Evolutionary conservation across 2,113 vertebrate genomes (phyloP).

Genomic region (Sander vitreus): DNA sequence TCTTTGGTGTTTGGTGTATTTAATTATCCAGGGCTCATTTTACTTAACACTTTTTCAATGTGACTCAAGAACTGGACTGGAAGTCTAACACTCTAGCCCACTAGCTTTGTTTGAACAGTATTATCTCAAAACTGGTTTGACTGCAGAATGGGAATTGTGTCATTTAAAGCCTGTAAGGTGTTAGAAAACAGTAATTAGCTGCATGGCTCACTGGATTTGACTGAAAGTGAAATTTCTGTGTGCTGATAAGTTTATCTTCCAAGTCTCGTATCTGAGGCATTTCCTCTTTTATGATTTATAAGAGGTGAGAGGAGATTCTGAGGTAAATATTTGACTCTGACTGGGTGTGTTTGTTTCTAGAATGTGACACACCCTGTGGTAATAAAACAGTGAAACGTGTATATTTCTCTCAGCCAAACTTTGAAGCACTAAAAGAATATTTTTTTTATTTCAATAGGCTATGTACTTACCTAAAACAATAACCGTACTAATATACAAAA

Average conservation of each 20-base stretch:
- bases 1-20: neutral
- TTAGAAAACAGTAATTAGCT: constrained; percentile 8
- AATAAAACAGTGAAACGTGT: neutral
- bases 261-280: neutral
- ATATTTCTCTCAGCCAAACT: neutral
- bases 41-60: neutral
- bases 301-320: neutral
- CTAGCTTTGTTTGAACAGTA: constrained; percentile 36
- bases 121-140: constrained; percentile 43
- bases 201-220: constrained; percentile 1
- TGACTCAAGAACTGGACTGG: neutral
- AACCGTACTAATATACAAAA: too few species aligned
- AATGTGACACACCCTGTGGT: neutral
- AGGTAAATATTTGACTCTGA: constrained; percentile 33
- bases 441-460: too few species aligned
- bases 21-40: neutral
- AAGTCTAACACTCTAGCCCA: neutral
- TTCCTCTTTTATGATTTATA: constrained; percentile 50
- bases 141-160: neutral
- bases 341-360: neutral
- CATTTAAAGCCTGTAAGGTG: constrained; percentile 3
- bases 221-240: constrained; percentile 1
- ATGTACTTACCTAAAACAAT: neutral
- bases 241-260: neutral
- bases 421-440: neutral